These are phyloP conservation scores for Lumbricus terrestris DNA, from an alignment of 2,888 invertebrate species.

Conservation along the genomic window DNA sequence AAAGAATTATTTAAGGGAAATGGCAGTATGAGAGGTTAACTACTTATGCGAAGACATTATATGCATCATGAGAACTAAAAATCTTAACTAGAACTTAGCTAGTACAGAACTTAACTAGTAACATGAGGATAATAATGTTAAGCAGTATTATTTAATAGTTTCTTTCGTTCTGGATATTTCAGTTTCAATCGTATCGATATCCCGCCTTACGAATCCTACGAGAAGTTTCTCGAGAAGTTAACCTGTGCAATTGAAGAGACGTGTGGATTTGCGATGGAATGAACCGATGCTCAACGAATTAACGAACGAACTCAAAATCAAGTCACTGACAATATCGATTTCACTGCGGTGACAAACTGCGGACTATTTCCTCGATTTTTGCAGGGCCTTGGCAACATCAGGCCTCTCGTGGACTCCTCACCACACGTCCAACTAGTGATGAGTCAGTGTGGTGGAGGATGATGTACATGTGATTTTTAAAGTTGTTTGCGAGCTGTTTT, in stretches of 20 bases:
- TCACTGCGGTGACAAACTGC: neutral
- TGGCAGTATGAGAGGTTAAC: too few species aligned
- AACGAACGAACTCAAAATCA: neutral
- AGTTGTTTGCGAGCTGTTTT: neutral
- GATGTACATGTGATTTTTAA: neutral
- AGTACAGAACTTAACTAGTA: too few species aligned
- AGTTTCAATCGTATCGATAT: slow-evolving; percentile 92
- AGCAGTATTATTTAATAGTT: neutral
- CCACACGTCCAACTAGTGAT: neutral
- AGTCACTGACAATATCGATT: slow-evolving; percentile 7
- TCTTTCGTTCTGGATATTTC: slow-evolving; percentile 24
- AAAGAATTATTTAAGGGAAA: too few species aligned
- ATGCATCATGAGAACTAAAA: too few species aligned
- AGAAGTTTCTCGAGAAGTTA: slow-evolving; percentile 85
- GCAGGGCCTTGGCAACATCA: neutral
- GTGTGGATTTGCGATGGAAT: slow-evolving; percentile 96
- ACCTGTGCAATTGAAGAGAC: slow-evolving; percentile 97
- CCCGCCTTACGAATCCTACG: slow-evolving; percentile 87
- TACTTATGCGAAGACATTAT: too few species aligned
- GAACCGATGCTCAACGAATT: neutral
- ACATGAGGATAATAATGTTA: too few species aligned
- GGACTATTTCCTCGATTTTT: neutral
- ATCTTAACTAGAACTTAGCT: too few species aligned
- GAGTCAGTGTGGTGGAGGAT: neutral
- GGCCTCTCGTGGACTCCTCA: neutral